Conservation (phyloP, 2,888 invertebrate genomes). For the Diadegma fenestrale region DNA sequence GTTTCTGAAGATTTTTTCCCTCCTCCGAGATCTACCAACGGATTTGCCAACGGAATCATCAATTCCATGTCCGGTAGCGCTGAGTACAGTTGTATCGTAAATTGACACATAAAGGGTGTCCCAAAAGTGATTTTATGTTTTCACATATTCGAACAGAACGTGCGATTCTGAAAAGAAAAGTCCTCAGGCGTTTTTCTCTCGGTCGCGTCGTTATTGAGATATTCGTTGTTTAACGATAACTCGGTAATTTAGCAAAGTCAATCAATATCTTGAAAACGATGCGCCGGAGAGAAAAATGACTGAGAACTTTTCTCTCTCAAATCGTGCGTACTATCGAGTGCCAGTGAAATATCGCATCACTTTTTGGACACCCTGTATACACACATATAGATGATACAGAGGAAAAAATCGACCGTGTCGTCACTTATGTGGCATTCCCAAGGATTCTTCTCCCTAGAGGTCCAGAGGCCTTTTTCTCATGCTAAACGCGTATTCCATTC, state of each 20-base stretch:
- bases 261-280: neutral
- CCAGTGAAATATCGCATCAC: neutral
- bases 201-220: neutral
- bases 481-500: conserved; percentile 75
- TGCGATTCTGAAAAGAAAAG: neutral
- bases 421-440: conserved; percentile 69
- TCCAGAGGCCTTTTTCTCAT: conserved; percentile 72
- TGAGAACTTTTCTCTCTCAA: neutral
- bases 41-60: neutral
- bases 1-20: neutral
- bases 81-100: conserved; percentile 6
- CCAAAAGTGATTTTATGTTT: neutral
- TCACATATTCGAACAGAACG: neutral
- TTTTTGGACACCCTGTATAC: neutral
- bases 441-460: conserved; percentile 66
- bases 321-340: neutral
- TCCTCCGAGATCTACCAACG: neutral
- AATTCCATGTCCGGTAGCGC: conserved; percentile 2
- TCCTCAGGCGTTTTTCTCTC: neutral
- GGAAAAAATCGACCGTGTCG: conserved; percentile 6
- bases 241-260: neutral
- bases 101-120: neutral
- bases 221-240: neutral
- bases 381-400: neutral
- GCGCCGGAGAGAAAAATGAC: neutral